Evolutionary conservation across 2,888 invertebrate species (phyloP), one percentile per base, ranked within the genome.

Genomic region (Ochlodes sylvanus): DNA sequence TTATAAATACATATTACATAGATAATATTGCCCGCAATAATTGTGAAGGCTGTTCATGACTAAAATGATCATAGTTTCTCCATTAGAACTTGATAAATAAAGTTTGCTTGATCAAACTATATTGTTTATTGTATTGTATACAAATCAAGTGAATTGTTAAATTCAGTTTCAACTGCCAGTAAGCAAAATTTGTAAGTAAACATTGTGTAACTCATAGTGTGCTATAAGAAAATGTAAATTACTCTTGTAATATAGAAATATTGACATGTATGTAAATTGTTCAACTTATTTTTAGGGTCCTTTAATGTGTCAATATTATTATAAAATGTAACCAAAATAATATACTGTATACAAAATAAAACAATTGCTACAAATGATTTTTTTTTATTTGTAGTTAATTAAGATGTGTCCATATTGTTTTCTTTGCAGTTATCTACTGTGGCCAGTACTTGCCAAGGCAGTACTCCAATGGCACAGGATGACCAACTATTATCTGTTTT

Each of bases 251-350:
- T 86, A 89, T 90, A 90, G 75, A 76, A 78, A 75, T 67, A 61
- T 67, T 85, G 85, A 86, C 84, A 86, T 90, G 90, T 92, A 91
- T 90, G 90, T 92, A 92, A 91, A 90, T 90, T 92, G 87, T 90
- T 90, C 86, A 84, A 84, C 77, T 86, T 90, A 90, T 88, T 88
- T 85, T 88, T 90, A 91, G 89, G 87, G 83, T 84, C 85, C 84
- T 87, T 86, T 87, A 87, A 87, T 88, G 86, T 89, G 89, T 90
- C 89, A 87, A 90, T 90, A 90, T 87, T 71, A 73, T 75, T 70
- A 75, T 73, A 69, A 73, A 91, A 88, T 92, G 89, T 92, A 92
- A 93, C 92, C 93, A 92, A 92, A 93, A 91, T 89, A 88, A 84
- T 84, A 83, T 84, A 83, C 87, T 87, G 85, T 92, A 92, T 93